Base-by-base conservation (phyloP, 2,888 invertebrate species). In the Cheilosia soror region DNA sequence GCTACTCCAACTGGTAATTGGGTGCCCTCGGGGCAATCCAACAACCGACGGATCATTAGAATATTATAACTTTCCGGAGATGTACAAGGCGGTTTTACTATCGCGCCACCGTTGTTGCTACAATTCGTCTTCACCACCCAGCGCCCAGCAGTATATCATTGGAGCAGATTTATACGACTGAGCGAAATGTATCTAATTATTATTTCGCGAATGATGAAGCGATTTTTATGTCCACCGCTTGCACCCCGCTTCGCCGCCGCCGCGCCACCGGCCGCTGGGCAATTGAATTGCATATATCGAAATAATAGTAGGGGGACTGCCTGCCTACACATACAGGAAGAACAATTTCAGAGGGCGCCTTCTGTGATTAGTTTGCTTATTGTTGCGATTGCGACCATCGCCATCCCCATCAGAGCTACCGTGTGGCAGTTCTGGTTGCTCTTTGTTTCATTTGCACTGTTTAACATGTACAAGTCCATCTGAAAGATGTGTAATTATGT, bases 151-250 rank as follows among this genome's bases (percentile, higher is more conserved):
- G 65, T 73, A 73, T 78, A 79, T 73, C 79, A 79, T 73, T 73
- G 82, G 2, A 15, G 53, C 42, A 83, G 79, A 84, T 80, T 84
- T 80, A 37, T 37, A 84, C 83, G 75, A 80, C 80, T 71, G 47
- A 75, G 80, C 68, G 84, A 84, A 84, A 84, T 75, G 63, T 71
- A 84, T 84, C 84, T 84, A 84, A 80, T 80, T 84, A 80, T 84
- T 84, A 66, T 73, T 84, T 84, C 42, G 73, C 83, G 69, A 83
- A 84, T 84, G 80, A 84, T 84, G 73, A 80, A 84, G 84, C 84
- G 84, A 84, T 84, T 84, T 51, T 84, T 84, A 80, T 84, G 83
- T 83, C 83, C 83, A 83, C 73, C 73, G 63, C 63, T 53, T 80
- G 73, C 57, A 55, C 72, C 53, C 49, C 44, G 72, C 72, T 2